phyloP scores from a whole-genome alignment of 2,888 invertebrate species.

The Nemotelus pantherinus region DNA sequence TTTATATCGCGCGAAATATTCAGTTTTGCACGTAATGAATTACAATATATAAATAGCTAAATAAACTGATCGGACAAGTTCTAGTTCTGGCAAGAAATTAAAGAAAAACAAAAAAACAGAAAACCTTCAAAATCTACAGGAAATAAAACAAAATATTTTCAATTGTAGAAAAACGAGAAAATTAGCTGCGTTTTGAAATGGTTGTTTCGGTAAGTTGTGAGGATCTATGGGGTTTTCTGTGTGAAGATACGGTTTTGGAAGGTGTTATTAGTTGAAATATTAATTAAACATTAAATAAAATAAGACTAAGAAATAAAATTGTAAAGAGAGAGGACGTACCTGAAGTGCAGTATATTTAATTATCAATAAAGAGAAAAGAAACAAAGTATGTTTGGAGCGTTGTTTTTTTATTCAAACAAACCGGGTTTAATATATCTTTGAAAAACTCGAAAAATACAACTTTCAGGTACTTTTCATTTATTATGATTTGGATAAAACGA shows the following conservation, averaged over 20 bases:
- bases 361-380: not conserved
- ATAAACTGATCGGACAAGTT: not conserved
- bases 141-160: not conserved
- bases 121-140: not conserved
- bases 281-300: not conserved
- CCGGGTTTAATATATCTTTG: too few relatives aligned
- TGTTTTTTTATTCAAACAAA: too few relatives aligned
- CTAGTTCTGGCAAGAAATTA: not conserved
- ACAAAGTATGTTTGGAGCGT: not conserved
- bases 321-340: conserved; percentile 16
- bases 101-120: not conserved
- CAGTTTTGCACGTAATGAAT: conserved; percentile 36
- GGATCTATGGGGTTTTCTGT: too few relatives aligned
- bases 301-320: not conserved
- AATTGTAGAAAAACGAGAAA: not conserved
- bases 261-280: too few relatives aligned
- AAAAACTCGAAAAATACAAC: too few relatives aligned
- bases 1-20: conserved; percentile 35
- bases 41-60: conserved; percentile 19
- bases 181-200: not conserved
- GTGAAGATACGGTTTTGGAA: too few relatives aligned
- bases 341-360: conserved; percentile 11
- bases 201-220: too few relatives aligned
- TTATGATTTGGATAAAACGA: too few relatives aligned
- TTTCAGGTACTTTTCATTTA: too few relatives aligned